Percentiles rank a stretch among this genome's conserved stretches.
Evolutionary conservation across 2,888 invertebrate species (phyloP).

Genomic region (Urechis unicinctus): DNA sequence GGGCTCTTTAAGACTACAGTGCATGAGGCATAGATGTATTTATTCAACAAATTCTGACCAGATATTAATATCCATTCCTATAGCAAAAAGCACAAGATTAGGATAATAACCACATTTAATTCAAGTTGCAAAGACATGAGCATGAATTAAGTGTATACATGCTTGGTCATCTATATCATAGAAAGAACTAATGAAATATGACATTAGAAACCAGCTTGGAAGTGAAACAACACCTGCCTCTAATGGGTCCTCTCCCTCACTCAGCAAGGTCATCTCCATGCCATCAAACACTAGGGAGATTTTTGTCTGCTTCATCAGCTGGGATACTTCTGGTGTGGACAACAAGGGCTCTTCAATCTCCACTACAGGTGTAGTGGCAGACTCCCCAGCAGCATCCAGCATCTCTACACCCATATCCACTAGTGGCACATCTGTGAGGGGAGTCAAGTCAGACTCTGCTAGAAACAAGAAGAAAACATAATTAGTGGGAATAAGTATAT

Average conservation of each 20-base stretch:
- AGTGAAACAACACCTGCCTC: constrained; percentile 1
- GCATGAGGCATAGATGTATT: too few species aligned
- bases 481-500: too few species aligned
- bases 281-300: constrained; percentile 57
- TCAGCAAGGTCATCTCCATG: constrained; percentile 59
- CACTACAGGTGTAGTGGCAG: constrained; percentile 17
- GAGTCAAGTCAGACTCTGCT: constrained; percentile 13
- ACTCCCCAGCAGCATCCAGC: too few species aligned
- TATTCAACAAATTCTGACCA: too few species aligned
- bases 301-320: constrained; percentile 16
- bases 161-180: too few species aligned
- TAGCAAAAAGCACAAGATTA: background rate
- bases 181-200: too few species aligned
- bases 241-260: constrained; percentile 10
- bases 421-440: constrained; percentile 4
- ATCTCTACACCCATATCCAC: background rate
- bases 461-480: background rate
- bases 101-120: too few species aligned
- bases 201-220: too few species aligned
- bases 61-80: background rate
- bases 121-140: too few species aligned
- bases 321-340: constrained; percentile 17
- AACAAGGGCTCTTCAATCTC: constrained; percentile 21
- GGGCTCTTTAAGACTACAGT: too few species aligned
- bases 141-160: too few species aligned